Evolutionary conservation across 2,113 vertebrate species (phyloP).

Genomic region (Alces alces): DNA sequence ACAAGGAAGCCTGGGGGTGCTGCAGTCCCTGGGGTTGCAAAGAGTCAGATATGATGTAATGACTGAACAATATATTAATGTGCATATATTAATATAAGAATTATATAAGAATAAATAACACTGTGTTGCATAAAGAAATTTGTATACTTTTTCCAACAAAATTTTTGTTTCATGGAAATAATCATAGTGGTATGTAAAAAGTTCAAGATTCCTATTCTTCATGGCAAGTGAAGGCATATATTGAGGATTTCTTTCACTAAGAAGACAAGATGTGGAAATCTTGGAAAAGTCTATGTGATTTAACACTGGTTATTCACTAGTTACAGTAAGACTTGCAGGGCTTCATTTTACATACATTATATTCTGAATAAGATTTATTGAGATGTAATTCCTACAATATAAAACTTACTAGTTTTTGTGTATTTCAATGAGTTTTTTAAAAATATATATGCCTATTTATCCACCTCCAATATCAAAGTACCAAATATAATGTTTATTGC

Average conservation of each 20-base stretch:
- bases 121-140: not conserved
- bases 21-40: not conserved
- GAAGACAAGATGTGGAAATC: not conserved
- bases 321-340: not conserved
- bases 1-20: not conserved
- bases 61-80: not conserved
- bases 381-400: not conserved
- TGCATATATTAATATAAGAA: not conserved
- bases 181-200: not conserved
- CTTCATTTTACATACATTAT: not conserved
- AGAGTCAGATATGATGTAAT: not conserved
- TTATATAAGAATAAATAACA: not conserved
- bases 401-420: not conserved
- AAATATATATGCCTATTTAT: not conserved
- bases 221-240: not conserved
- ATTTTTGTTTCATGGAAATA: not conserved
- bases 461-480: not conserved
- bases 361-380: not conserved
- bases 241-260: not conserved
- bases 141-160: not conserved
- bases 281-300: not conserved
- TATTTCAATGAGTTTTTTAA: not conserved
- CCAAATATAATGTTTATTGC: not conserved
- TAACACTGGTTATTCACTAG: not conserved
- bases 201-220: not conserved